Evolutionary conservation across 2,113 vertebrate genomes (phyloP), one percentile per base, ranked within the genome.

Genomic region (Colistium nudipinnis): DNA sequence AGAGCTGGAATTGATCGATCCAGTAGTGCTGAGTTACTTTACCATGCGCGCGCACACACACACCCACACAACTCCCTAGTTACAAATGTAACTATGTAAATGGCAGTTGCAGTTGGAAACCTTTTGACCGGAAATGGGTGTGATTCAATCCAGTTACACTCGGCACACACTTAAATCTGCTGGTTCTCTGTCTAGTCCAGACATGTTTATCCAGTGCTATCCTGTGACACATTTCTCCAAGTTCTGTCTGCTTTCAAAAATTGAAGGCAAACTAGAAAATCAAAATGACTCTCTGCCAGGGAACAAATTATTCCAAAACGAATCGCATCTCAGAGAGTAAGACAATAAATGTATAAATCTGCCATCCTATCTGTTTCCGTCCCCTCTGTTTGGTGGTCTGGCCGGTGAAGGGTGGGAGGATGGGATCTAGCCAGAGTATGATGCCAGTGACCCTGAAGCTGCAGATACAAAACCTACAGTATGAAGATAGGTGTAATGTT

Each of bases 391-490:
- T 3, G 3, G n/a, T 39, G 24, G 43, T 24, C 65, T 74, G 70
- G 55, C 51, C 17, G 12, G 44, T 14, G 47, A 35, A 25, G 5
- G 69, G 55, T 43, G 49, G 45, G 43, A 54, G 38, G 63, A 69
- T 59, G 62, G 51, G 65, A 80, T 81, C 31, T 24, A 6, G 77
- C 49, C 71, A 79, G 78, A 52, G 68, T 17, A 65, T 82, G 79
- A 84, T 47, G 70, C 75, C 73, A 78, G 66, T 47, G 36, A 60
- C 65, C 62, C 19, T 33, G 3, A 45, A n/a, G n/a, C n/a, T n/a
- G n/a, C n/a, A n/a, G n/a, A n/a, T n/a, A n/a, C n/a, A n/a, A n/a
- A n/a, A n/a, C n/a, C n/a, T n/a, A n/a, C n/a, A n/a, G n/a, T n/a
- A n/a, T n/a, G n/a, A n/a, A 47, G 30, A 55, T 14, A 35, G 19